phyloP scores from a whole-genome alignment of 1,140 invertebrate genomes.

The Nylanderia fulva region DNA sequence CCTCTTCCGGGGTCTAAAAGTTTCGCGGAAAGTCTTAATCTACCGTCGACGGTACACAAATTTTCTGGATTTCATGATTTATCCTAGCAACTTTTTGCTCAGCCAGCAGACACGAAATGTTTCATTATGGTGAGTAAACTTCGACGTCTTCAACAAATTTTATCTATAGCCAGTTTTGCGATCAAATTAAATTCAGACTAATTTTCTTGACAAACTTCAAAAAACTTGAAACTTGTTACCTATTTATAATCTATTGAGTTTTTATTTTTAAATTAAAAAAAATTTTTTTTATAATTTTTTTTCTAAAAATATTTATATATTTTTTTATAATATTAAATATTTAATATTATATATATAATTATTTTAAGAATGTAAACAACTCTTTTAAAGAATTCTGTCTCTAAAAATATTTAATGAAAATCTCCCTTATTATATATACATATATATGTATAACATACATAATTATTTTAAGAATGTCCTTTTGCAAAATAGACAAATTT shows the following conservation, averaged over 20 bases:
- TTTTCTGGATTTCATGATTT: conserved; percentile 37
- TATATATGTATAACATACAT: no score
- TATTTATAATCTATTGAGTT: neutral
- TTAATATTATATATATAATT: neutral
- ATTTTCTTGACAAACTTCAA: neutral
- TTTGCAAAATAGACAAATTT: neutral
- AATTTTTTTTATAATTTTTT: neutral
- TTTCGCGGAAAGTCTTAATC: conserved; percentile 47
- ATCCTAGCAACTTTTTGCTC: conserved; percentile 30
- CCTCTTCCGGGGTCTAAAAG: conserved; percentile 78
- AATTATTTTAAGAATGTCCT: neutral
- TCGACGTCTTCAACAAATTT: neutral
- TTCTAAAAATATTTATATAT: neutral
- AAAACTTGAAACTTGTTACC: neutral
- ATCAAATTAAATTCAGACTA: neutral
- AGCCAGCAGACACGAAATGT: neutral
- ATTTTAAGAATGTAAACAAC: neutral
- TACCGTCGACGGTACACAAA: conserved; percentile 2
- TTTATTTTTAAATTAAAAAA: neutral
- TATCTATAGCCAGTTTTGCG: neutral
- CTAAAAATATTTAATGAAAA: no score
- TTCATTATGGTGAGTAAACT: conserved; percentile 34
- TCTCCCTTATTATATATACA: no score
- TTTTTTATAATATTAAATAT: neutral
- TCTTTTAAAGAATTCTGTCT: no score